These are phyloP conservation scores for Isaurus tuberculatus DNA, from an alignment of 92 coral and sea anemone genomes.

Conservation along the genomic window DNA sequence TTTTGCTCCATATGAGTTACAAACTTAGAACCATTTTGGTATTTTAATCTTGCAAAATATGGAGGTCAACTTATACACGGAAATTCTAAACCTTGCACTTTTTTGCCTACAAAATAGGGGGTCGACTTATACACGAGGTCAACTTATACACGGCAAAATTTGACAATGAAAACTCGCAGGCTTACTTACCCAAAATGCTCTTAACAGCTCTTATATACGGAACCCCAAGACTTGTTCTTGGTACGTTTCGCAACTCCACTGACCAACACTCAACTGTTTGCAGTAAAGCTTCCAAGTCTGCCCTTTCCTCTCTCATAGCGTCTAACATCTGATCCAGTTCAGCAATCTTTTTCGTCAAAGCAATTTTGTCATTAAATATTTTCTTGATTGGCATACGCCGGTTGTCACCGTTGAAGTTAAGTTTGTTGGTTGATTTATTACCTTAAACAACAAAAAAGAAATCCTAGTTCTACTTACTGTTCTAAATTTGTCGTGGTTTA, in stretches of 20 bases:
- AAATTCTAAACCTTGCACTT: too few species aligned
- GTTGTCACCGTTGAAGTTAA: constrained; percentile 74
- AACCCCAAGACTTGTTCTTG: constrained; percentile 91
- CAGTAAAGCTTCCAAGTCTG: constrained; percentile 71
- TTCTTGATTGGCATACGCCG: constrained; percentile 76
- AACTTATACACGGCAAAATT: too few species aligned
- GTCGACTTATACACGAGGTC: too few species aligned
- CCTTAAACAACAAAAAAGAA: background rate
- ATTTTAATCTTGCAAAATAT: too few species aligned
- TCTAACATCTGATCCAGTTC: constrained; percentile 77
- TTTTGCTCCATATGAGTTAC: too few species aligned
- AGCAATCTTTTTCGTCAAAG: constrained; percentile 73
- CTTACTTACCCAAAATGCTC: constrained; percentile 74
- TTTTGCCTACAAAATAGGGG: too few species aligned
- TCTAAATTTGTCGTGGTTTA: background rate
- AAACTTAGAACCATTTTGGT: too few species aligned
- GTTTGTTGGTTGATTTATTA: constrained; percentile 58
- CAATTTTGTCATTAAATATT: constrained; percentile 76
- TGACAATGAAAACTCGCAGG: too few species aligned
- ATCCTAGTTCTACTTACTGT: background rate
- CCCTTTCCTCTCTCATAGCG: constrained; percentile 79
- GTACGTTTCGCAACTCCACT: constrained; percentile 74
- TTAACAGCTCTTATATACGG: constrained; percentile 87
- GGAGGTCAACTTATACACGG: too few species aligned
- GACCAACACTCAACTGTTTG: constrained; percentile 74